Evolutionary conservation across 2,888 invertebrate genomes (phyloP).

Genomic region (Orchesellides sinensis): DNA sequence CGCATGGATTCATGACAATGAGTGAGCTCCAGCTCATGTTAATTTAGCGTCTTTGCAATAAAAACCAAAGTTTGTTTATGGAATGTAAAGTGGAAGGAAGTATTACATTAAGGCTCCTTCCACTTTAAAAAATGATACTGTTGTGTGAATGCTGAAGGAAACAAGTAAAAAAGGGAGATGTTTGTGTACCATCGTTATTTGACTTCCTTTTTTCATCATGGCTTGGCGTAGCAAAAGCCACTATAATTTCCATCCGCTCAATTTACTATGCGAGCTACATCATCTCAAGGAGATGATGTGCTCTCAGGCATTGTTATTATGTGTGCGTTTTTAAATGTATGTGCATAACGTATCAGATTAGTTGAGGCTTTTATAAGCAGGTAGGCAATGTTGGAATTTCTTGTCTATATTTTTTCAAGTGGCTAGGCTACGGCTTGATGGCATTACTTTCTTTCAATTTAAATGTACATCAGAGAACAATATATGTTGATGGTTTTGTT

Average conservation of each 20-base stretch:
- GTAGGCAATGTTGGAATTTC: too few relatives aligned
- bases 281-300: conserved; percentile 8
- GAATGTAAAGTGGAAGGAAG: conserved; percentile 8
- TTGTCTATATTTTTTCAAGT: too few relatives aligned
- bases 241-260: background rate
- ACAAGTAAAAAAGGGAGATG: background rate
- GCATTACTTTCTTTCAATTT: too few relatives aligned
- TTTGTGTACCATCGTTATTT: background rate
- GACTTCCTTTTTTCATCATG: too few relatives aligned
- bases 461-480: too few relatives aligned
- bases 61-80: background rate
- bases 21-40: background rate
- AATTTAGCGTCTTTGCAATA: background rate
- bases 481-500: too few relatives aligned
- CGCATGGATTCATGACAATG: conserved; percentile 17
- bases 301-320: conserved; percentile 4
- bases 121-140: background rate
- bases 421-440: too few relatives aligned
- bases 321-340: background rate
- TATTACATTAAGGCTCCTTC: background rate
- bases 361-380: background rate
- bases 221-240: background rate
- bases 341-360: background rate
- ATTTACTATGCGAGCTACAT: background rate
- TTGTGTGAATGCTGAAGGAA: background rate